These are phyloP conservation scores for Philopedon plagiatum DNA, from an alignment of 2,888 invertebrate genomes.

Conservation along the genomic window DNA sequence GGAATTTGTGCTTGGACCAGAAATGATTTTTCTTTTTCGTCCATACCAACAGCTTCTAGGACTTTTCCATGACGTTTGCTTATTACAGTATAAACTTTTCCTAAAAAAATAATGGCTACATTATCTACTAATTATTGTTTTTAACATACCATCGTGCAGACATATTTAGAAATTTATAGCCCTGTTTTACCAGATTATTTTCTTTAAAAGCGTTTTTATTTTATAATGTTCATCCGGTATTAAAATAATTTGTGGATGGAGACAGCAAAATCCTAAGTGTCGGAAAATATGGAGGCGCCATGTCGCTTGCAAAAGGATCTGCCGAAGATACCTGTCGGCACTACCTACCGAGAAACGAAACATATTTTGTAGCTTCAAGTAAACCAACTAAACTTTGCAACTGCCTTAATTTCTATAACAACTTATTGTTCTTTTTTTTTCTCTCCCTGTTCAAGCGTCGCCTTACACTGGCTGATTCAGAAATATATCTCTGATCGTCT, in stretches of 20 bases:
- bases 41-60: conserved; percentile 86
- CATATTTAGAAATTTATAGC: no score
- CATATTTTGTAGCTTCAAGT: no score
- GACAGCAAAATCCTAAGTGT: not conserved
- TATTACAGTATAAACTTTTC: conserved; percentile 92
- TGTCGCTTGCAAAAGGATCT: not conserved
- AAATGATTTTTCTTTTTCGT: conserved; percentile 92
- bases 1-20: conserved; percentile 91
- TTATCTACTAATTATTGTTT: no score
- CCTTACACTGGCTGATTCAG: not conserved
- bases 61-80: conserved; percentile 90
- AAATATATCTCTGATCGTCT: conserved; percentile 19
- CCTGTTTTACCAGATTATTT: not conserved
- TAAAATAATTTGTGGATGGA: not conserved
- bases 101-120: conserved; percentile 66
- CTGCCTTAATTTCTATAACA: no score
- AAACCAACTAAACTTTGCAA: no score
- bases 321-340: conserved; percentile 3
- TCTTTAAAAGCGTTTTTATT: conserved; percentile 8
- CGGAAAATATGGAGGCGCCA: not conserved
- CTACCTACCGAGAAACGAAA: not conserved
- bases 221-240: conserved; percentile 34
- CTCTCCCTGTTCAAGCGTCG: no score
- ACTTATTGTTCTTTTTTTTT: no score
- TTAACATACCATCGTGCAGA: no score